Conservation (phyloP, 1,140 invertebrate species). For the Drosophila pectinifera region DNA sequence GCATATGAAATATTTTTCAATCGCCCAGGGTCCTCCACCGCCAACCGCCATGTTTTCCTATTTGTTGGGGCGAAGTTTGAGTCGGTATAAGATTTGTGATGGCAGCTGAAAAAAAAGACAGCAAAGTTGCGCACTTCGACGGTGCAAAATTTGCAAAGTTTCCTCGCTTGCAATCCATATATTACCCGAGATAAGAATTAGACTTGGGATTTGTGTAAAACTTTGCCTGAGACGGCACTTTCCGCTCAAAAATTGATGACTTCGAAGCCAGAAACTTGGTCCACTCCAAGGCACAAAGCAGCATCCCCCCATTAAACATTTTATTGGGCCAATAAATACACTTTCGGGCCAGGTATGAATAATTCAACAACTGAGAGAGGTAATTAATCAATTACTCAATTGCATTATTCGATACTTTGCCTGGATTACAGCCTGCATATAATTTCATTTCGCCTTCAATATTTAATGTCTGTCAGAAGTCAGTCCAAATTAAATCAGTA, state of each 20-base stretch:
- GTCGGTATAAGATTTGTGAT: slow-evolving; percentile 41
- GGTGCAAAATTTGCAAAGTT: slow-evolving; percentile 66
- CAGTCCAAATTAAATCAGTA: slow-evolving; percentile 11
- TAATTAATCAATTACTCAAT: slow-evolving; percentile 13
- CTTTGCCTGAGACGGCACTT: slow-evolving; percentile 8
- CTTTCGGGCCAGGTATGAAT: not conserved
- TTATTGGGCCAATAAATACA: not conserved
- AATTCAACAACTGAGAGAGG: not conserved
- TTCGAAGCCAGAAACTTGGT: slow-evolving; percentile 16
- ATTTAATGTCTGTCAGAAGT: slow-evolving; percentile 7
- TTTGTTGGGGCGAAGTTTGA: slow-evolving; percentile 56
- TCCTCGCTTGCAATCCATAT: slow-evolving; percentile 55
- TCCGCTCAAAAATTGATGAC: slow-evolving; percentile 19
- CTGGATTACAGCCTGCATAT: not conserved
- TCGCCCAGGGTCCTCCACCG: slow-evolving; percentile 58
- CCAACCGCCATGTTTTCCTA: slow-evolving; percentile 58
- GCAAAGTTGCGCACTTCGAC: slow-evolving; percentile 42
- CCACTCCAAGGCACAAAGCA: slow-evolving; percentile 4
- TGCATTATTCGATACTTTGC: not conserved
- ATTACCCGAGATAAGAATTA: slow-evolving; percentile 46
- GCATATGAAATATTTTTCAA: slow-evolving; percentile 78
- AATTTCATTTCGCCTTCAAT: slow-evolving; percentile 20
- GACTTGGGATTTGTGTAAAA: slow-evolving; percentile 19
- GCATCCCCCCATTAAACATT: not conserved
- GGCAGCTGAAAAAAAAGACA: slow-evolving; percentile 22